Percentiles rank a stretch among this genome's conserved stretches.
Evolutionary conservation across 2,888 invertebrate species (phyloP).

Genomic region (Trissonchulus latispiculum): DNA sequence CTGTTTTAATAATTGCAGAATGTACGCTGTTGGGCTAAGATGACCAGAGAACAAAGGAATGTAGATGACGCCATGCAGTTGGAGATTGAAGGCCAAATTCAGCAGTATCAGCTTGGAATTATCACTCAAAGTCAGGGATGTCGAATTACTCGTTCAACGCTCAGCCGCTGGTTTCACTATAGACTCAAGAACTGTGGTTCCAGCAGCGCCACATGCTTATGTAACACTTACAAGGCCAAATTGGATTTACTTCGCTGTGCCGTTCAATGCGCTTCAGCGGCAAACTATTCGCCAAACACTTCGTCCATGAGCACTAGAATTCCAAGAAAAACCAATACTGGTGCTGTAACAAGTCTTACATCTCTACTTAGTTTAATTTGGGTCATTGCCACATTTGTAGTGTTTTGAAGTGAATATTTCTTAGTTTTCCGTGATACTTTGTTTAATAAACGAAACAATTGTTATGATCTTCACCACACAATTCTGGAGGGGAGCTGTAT

Average conservation of each 20-base stretch:
- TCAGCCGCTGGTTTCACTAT: constrained; percentile 15
- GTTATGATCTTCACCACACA: too few species aligned
- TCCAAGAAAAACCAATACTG: background rate
- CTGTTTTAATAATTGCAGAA: background rate
- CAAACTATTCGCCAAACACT: background rate
- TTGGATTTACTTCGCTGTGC: constrained; percentile 6
- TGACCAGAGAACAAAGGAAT: background rate
- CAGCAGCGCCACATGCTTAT: constrained; percentile 7
- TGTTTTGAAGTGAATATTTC: too few species aligned
- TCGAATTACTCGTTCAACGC: background rate
- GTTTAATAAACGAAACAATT: too few species aligned
- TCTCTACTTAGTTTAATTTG: too few species aligned
- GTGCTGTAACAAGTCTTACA: background rate
- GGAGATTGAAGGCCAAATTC: constrained; percentile 13
- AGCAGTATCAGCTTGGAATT: background rate
- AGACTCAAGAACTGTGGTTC: constrained; percentile 9
- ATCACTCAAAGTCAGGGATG: background rate
- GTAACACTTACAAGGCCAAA: background rate
- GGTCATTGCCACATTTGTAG: too few species aligned
- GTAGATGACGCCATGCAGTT: constrained; percentile 8
- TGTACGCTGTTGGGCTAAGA: constrained; percentile 1
- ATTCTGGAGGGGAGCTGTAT: too few species aligned
- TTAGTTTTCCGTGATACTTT: too few species aligned
- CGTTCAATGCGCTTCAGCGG: constrained; percentile 4
- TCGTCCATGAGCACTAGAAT: constrained; percentile 5